Evolutionary conservation across 2,888 invertebrate species (phyloP), one percentile per base, ranked within the genome.

Genomic region (Andrena praecox): DNA sequence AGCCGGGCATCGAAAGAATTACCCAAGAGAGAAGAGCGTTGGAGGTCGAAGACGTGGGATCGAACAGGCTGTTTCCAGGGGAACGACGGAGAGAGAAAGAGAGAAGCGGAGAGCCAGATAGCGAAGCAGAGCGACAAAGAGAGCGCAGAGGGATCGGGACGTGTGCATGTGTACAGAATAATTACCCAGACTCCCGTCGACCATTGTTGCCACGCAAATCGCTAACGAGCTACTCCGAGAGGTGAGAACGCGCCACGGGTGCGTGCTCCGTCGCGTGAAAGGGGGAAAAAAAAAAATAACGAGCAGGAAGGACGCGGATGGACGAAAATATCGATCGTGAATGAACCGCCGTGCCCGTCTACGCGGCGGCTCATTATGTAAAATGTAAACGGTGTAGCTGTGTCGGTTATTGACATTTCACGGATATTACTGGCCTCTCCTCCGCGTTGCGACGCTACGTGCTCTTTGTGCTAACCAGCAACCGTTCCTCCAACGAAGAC

Each of bases 41-140:
- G 86, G 88, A 85, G 87, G 86, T 85, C 82, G 89, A 80, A 89
- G 86, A 89, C 87, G 90, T 89, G 90, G 88, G 88, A 85, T 78
- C 84, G 89, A 78, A 72, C 83, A 77, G 73, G 60, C 56, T 72
- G 75, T 77, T 75, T 54, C 68, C 63, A 56, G 33, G n/a, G 10
- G 66, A n/a, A 70, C 6, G 68, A 74, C n/a, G 63, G 62, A 59
- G 2, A 16, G 60, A 48, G n/a, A 33, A 31, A 54, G 63, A 35
- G 27, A 52, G 16, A 63, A n/a, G 20, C 4, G 33, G 63, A n/a
- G 35, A 64, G n/a, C 48, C 42, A 59, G 63, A 63, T 42, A 35
- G 24, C 42, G 42, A 42, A 35, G 8, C 33, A n/a, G 62, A 24
- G 59, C 12, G 35, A 68, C 62, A 48, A 52, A 59, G 29, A 70